These are phyloP conservation scores for Melolontha melolontha DNA, from an alignment of 2,888 invertebrate genomes.

Conservation along the genomic window DNA sequence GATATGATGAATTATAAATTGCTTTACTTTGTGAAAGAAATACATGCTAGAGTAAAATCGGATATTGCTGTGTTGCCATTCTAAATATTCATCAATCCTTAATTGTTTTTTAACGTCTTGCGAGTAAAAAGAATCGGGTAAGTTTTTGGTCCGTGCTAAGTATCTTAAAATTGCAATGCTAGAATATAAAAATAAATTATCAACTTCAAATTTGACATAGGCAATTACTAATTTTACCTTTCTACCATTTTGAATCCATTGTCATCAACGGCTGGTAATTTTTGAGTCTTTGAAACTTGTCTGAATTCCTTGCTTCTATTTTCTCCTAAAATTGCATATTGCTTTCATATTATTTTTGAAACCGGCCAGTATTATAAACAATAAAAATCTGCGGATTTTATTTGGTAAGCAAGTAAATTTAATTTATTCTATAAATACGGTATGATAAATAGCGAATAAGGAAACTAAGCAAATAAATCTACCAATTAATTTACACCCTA, in stretches of 20 bases:
- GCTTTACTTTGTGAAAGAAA: slow-evolving; percentile 70
- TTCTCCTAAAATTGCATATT: slow-evolving; percentile 62
- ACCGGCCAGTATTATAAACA: too few relatives aligned
- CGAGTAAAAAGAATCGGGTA: slow-evolving; percentile 76
- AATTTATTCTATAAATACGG: too few relatives aligned
- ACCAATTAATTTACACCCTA: too few relatives aligned
- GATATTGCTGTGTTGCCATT: slow-evolving; percentile 81
- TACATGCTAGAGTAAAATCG: slow-evolving; percentile 71
- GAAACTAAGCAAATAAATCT: too few relatives aligned
- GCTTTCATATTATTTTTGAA: too few relatives aligned
- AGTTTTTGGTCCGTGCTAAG: slow-evolving; percentile 69
- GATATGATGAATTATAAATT: background rate
- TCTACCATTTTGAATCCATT: slow-evolving; percentile 70
- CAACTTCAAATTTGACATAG: background rate
- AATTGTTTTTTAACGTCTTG: slow-evolving; percentile 72
- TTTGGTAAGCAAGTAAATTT: too few relatives aligned
- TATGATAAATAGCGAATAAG: too few relatives aligned
- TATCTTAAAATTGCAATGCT: slow-evolving; percentile 82
- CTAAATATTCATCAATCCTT: slow-evolving; percentile 78
- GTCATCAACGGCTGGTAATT: slow-evolving; percentile 71
- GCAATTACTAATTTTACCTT: slow-evolving; percentile 57
- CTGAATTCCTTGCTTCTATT: slow-evolving; percentile 67
- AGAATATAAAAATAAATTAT: slow-evolving; percentile 49
- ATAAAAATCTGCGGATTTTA: too few relatives aligned
- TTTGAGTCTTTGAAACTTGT: slow-evolving; percentile 67